These are phyloP conservation scores for Phalacrocorax aristotelis DNA, from an alignment of 2,113 vertebrate species.

Conservation along the genomic window DNA sequence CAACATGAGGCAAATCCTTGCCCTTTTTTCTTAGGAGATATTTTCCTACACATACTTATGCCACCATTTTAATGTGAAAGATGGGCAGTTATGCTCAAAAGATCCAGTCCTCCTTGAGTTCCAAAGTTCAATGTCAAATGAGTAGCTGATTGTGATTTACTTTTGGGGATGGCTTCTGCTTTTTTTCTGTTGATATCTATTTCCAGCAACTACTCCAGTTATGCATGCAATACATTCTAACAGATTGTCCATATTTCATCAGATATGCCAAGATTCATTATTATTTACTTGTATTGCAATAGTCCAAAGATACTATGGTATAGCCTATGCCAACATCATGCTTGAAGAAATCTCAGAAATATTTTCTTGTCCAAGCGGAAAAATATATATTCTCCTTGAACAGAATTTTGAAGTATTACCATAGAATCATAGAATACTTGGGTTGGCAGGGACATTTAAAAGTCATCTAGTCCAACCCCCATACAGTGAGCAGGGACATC, in stretches of 20 bases:
- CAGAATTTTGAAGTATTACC: not conserved
- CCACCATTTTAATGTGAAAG: not conserved
- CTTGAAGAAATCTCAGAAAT: not conserved
- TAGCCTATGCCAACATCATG: not conserved
- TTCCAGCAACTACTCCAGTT: not conserved
- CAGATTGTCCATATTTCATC: not conserved
- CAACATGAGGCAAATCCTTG: not conserved
- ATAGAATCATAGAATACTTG: too few relatives aligned
- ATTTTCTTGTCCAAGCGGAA: not conserved
- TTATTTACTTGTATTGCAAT: not conserved
- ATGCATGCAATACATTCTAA: not conserved
- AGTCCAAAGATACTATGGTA: not conserved
- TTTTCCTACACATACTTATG: not conserved
- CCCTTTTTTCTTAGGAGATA: not conserved
- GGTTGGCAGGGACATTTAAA: too few relatives aligned
- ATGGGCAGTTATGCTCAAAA: not conserved
- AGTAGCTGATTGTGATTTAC: not conserved
- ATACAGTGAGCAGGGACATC: too few relatives aligned
- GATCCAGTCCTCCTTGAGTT: not conserved
- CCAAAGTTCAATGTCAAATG: not conserved
- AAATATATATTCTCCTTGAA: not conserved
- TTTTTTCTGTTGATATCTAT: not conserved
- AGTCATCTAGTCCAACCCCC: too few relatives aligned
- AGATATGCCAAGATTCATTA: not conserved
- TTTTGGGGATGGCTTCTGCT: not conserved